Evolutionary conservation across 2,888 invertebrate species (phyloP).

Genomic region (Lucinisca nassula): DNA sequence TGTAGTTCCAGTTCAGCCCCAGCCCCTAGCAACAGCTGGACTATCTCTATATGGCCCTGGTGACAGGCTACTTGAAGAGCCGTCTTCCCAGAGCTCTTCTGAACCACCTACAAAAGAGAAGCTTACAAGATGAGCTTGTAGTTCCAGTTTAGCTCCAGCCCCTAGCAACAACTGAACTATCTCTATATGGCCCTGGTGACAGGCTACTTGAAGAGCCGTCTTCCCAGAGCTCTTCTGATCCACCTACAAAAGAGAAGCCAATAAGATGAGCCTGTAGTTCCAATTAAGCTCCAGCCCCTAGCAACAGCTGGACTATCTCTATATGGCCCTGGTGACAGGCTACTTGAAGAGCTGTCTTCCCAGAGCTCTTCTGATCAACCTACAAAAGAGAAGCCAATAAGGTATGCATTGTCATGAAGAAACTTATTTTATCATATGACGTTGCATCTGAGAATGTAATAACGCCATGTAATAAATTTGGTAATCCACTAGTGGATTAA

Average conservation of each 20-base stretch:
- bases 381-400: too few species aligned
- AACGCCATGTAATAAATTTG: too few species aligned
- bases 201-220: constrained; percentile 94
- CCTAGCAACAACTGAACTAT: constrained; percentile 92
- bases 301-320: constrained; percentile 92
- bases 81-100: constrained; percentile 93
- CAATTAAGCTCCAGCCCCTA: constrained; percentile 92
- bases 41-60: constrained; percentile 94
- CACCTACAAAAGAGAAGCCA: constrained; percentile 89
- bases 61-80: constrained; percentile 95
- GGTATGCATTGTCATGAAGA: too few species aligned
- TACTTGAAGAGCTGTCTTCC: constrained; percentile 94
- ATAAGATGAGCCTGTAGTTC: constrained; percentile 93
- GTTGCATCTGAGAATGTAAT: too few species aligned
- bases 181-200: constrained; percentile 94
- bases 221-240: constrained; percentile 93
- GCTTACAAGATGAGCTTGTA: too few species aligned
- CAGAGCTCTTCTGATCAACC: constrained; percentile 92
- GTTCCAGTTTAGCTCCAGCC: constrained; percentile 92
- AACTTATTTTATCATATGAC: too few species aligned
- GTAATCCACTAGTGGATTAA: too few species aligned
- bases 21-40: constrained; percentile 91
- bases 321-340: constrained; percentile 95
- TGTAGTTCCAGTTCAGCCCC: constrained; percentile 93
- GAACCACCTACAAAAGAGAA: constrained; percentile 90